phyloP scores from a whole-genome alignment of 2,888 invertebrate genomes.

The Griposia aprilina region DNA sequence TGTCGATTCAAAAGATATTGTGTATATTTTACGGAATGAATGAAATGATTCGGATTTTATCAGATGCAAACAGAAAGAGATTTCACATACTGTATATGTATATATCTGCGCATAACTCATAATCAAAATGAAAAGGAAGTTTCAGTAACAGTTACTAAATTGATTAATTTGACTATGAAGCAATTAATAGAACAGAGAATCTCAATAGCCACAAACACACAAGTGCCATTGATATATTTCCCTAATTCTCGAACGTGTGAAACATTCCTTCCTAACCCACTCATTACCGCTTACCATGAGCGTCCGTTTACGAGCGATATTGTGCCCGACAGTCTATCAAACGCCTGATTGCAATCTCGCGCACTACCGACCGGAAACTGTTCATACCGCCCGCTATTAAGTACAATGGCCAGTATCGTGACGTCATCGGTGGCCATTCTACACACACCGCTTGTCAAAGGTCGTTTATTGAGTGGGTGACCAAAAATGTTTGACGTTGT shows the following conservation, averaged over 20 bases:
- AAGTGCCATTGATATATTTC: background rate
- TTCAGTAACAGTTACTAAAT: background rate
- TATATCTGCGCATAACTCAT: background rate
- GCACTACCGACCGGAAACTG: slow-evolving; percentile 63
- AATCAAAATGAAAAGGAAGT: background rate
- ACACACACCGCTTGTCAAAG: slow-evolving; percentile 52
- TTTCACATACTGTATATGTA: background rate
- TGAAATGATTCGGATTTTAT: background rate
- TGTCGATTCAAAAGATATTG: background rate
- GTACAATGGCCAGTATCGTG: slow-evolving; percentile 51
- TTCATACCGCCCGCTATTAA: slow-evolving; percentile 57
- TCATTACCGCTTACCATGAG: slow-evolving; percentile 55
- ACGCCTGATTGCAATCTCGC: slow-evolving; percentile 67
- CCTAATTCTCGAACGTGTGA: slow-evolving; percentile 19
- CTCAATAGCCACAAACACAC: background rate
- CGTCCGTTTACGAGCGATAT: slow-evolving; percentile 59
- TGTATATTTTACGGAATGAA: slow-evolving; percentile 17
- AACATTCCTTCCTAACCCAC: slow-evolving; percentile 49
- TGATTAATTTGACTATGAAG: background rate
- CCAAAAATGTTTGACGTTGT: slow-evolving; percentile 46
- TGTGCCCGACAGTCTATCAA: slow-evolving; percentile 65
- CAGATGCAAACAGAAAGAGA: slow-evolving; percentile 11
- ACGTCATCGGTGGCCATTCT: slow-evolving; percentile 46
- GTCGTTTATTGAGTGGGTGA: slow-evolving; percentile 46
- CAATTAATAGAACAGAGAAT: background rate